Conservation (phyloP, 2,113 vertebrate species). For the Emydocephalus ijimae region DNA sequence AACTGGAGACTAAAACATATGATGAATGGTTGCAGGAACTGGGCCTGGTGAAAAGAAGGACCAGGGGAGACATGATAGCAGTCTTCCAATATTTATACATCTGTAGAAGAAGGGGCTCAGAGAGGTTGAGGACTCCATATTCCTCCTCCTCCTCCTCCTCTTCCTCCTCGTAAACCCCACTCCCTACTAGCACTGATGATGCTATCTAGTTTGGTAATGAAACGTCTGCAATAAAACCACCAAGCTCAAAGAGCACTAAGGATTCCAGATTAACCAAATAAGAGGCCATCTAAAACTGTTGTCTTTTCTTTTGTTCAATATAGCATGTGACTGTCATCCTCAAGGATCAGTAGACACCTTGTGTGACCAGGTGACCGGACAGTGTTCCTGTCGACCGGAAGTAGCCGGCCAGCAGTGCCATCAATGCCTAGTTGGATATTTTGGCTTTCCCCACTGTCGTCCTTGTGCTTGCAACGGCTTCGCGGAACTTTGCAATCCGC, state of each 20-base stretch:
- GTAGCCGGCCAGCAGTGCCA: conserved; percentile 73
- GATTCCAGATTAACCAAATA: not conserved
- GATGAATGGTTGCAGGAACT: no score
- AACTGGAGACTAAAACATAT: no score
- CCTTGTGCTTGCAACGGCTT: conserved; percentile 75
- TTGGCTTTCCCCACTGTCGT: conserved; percentile 79
- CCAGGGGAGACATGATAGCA: no score
- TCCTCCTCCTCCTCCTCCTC: no score
- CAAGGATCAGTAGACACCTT: conserved; percentile 68
- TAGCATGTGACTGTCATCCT: conserved; percentile 81
- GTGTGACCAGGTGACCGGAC: conserved; percentile 80
- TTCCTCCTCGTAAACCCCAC: no score
- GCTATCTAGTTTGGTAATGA: no score
- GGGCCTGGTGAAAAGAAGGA: no score
- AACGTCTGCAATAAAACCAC: no score
- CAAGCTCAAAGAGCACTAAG: not conserved
- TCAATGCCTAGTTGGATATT: conserved; percentile 71
- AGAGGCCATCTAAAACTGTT: not conserved
- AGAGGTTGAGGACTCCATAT: no score
- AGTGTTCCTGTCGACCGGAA: conserved; percentile 75
- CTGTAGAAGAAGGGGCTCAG: no score
- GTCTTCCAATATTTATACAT: no score
- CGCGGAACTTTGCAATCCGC: conserved; percentile 72
- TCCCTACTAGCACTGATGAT: no score
- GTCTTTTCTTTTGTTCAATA: conserved; percentile 33